These are phyloP conservation scores for Fulica atra DNA, from an alignment of 2,113 vertebrate genomes.

Conservation along the genomic window DNA sequence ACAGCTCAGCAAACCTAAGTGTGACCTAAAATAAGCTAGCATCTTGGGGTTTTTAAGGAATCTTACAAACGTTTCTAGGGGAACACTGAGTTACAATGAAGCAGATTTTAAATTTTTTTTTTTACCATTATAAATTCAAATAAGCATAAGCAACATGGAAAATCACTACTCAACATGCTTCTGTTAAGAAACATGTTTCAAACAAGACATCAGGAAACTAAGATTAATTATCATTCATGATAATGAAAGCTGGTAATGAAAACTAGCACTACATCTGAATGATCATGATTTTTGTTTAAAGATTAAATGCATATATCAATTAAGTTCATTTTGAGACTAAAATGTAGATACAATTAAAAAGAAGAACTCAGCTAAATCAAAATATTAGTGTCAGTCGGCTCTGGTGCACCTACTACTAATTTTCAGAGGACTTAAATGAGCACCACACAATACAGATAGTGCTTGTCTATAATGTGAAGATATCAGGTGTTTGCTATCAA, in stretches of 20 bases:
- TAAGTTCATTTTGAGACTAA: not conserved
- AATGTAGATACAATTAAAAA: not conserved
- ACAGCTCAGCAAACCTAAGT: not conserved
- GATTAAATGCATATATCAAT: not conserved
- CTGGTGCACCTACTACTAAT: not conserved
- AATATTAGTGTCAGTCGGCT: not conserved
- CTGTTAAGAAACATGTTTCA: not conserved
- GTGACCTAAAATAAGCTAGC: not conserved
- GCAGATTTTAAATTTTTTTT: not conserved
- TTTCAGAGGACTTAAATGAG: not conserved
- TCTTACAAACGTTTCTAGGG: not conserved
- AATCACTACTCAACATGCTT: not conserved
- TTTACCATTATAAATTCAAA: not conserved
- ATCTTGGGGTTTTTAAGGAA: not conserved
- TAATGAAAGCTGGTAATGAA: not conserved
- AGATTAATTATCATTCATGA: not conserved
- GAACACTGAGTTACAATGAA: not conserved
- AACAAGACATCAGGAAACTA: not conserved
- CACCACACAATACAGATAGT: fast-evolving
- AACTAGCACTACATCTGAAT: not conserved
- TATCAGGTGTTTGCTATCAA: not conserved
- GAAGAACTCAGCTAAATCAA: not conserved
- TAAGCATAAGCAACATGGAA: not conserved
- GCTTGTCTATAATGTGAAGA: fast-evolving
- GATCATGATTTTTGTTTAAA: not conserved